A percentile compares a stretch with the other conserved stretches of the same genome.
These are phyloP conservation scores for Chaetophractus vellerosus DNA, from an alignment of 2,797 vertebrate species.

Conservation along the genomic window DNA sequence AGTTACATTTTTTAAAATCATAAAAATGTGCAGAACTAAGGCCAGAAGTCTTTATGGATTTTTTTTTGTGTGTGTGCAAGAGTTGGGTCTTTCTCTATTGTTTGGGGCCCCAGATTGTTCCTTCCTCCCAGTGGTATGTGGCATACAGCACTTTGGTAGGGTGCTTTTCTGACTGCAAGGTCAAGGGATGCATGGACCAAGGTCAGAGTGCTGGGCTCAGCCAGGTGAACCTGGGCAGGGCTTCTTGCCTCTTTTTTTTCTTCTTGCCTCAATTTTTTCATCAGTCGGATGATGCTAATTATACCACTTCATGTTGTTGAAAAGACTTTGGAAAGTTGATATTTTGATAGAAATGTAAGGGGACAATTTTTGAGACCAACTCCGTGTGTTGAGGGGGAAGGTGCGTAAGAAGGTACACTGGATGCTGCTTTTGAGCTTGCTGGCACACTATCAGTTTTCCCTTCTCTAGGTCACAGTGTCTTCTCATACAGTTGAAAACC, in stretches of 20 bases:
- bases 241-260: neutral
- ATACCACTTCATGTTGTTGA: neutral
- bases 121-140: neutral
- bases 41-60: neutral
- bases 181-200: neutral
- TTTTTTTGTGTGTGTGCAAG: neutral
- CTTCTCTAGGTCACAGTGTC: rapidly evolving
- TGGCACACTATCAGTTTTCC: neutral
- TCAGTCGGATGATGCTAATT: neutral
- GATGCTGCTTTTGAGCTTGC: rapidly evolving
- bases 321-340: neutral
- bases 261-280: neutral
- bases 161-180: neutral
- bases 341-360: neutral
- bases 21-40: neutral
- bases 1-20: neutral
- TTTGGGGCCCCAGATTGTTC: no score
- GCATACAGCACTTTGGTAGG: neutral
- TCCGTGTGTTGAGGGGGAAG: neutral
- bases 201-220: neutral
- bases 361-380: neutral
- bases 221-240: neutral
- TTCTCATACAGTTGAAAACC: neutral
- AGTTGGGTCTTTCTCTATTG: neutral
- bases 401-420: rapidly evolving